A percentile compares a stretch with the other conserved stretches of the same genome.
phyloP scores from a whole-genome alignment of 2,113 vertebrate species.

The Thalassarche chlororhynchos region DNA sequence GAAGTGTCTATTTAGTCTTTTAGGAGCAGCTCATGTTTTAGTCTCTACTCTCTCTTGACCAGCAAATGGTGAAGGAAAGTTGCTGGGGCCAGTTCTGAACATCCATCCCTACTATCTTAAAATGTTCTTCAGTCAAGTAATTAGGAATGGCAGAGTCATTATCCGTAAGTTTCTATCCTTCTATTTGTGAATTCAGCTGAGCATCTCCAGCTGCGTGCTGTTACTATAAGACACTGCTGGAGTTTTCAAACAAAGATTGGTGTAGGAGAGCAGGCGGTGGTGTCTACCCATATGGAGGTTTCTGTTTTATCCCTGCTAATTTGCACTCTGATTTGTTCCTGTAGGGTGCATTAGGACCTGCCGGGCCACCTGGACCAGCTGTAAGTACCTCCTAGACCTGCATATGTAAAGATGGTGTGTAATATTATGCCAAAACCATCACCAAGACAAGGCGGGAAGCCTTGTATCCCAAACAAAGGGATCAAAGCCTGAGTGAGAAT shows the following conservation, averaged over 20 bases:
- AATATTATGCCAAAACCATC: not conserved
- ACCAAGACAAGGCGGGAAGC: not conserved
- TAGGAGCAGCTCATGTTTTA: not conserved
- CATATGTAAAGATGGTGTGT: rapidly evolving
- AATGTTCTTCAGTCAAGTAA: not conserved
- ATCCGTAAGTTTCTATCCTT: not conserved
- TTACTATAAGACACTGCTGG: not conserved
- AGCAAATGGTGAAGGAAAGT: not conserved
- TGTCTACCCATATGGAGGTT: rapidly evolving
- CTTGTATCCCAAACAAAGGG: not conserved
- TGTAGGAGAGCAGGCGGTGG: not conserved
- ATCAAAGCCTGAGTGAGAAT: not conserved
- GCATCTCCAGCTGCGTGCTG: not conserved
- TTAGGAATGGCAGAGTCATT: not conserved
- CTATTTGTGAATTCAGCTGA: not conserved
- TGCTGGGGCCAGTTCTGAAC: not conserved
- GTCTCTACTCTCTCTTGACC: not conserved
- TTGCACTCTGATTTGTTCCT: not conserved
- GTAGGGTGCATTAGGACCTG: constrained; percentile 88
- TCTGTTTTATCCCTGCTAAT: not conserved
- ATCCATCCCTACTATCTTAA: not conserved
- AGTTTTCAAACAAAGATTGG: not conserved
- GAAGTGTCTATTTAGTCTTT: not conserved
- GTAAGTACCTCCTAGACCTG: constrained; percentile 78
- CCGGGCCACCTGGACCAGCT: constrained; percentile 87